Percentiles rank a stretch among this genome's conserved stretches.
phyloP scores from a whole-genome alignment of 2,888 invertebrate genomes.

The Mimas tiliae region DNA sequence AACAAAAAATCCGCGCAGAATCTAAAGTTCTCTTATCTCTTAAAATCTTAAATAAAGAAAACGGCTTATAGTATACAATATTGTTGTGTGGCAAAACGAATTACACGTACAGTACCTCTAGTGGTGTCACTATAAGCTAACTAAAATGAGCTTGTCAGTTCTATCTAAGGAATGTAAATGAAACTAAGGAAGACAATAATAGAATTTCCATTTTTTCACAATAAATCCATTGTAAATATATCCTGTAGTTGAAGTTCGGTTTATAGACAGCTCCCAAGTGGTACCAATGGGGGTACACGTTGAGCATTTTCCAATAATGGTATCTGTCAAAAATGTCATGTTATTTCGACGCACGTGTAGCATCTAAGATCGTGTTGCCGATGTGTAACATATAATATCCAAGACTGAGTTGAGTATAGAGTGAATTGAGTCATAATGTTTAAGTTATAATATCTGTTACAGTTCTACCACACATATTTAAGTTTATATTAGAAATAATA shows the following conservation, averaged over 20 bases:
- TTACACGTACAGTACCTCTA: neutral
- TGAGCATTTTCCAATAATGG: neutral
- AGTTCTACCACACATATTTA: slow-evolving; percentile 21
- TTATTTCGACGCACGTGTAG: slow-evolving; percentile 31
- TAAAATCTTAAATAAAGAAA: no score
- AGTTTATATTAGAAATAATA: neutral
- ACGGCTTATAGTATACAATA: no score
- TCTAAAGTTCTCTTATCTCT: no score
- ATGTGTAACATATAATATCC: slow-evolving; percentile 45
- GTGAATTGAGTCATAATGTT: slow-evolving; percentile 46
- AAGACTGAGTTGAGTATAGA: slow-evolving; percentile 64
- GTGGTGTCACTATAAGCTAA: neutral
- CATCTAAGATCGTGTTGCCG: slow-evolving; percentile 38
- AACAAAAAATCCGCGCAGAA: no score
- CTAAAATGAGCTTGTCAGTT: neutral
- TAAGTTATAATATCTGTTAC: slow-evolving; percentile 23
- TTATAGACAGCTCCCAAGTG: neutral
- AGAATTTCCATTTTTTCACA: neutral
- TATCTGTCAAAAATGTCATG: slow-evolving; percentile 25
- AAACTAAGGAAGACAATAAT: slow-evolving; percentile 16
- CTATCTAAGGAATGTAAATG: neutral
- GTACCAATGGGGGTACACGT: neutral
- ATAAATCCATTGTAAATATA: slow-evolving; percentile 12
- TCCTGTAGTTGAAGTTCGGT: neutral
- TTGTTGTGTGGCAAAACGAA: neutral